Conservation (phyloP, 2,797 vertebrate genomes). For the Ptychadena robeensis region DNA sequence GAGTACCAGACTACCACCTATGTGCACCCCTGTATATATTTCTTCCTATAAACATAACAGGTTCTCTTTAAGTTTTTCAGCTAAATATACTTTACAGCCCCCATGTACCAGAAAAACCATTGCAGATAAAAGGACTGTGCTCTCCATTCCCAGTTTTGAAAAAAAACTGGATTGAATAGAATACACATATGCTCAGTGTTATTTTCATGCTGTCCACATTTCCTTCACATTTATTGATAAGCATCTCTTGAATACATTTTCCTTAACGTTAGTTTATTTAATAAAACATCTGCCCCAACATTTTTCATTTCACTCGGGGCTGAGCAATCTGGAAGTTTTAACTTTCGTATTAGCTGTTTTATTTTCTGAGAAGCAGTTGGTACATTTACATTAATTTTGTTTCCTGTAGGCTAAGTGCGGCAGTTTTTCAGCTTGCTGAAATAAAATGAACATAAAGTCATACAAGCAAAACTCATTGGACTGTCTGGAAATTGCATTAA, state of each 20-base stretch:
- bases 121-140: neutral
- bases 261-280: constrained; percentile 33
- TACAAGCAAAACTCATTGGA: constrained; percentile 15
- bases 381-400: constrained; percentile 40
- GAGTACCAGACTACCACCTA: no score
- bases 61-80: no score
- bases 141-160: neutral
- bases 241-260: constrained; percentile 33
- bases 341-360: constrained; percentile 42
- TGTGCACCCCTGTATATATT: no score
- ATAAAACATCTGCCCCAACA: constrained; percentile 49
- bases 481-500: neutral
- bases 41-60: no score
- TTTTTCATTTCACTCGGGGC: constrained; percentile 50
- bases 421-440: constrained; percentile 13
- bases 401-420: constrained; percentile 38
- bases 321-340: constrained; percentile 38
- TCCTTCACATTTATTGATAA: constrained; percentile 36
- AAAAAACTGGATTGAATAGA: neutral
- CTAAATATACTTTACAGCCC: neutral
- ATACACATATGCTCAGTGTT: constrained; percentile 17
- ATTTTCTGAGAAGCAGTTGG: constrained; percentile 26
- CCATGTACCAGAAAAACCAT: neutral
- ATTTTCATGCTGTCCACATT: constrained; percentile 40
- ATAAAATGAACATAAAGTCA: constrained; percentile 38